These are phyloP conservation scores for Monochamus alternatus DNA, from an alignment of 2,888 invertebrate genomes.

Conservation along the genomic window DNA sequence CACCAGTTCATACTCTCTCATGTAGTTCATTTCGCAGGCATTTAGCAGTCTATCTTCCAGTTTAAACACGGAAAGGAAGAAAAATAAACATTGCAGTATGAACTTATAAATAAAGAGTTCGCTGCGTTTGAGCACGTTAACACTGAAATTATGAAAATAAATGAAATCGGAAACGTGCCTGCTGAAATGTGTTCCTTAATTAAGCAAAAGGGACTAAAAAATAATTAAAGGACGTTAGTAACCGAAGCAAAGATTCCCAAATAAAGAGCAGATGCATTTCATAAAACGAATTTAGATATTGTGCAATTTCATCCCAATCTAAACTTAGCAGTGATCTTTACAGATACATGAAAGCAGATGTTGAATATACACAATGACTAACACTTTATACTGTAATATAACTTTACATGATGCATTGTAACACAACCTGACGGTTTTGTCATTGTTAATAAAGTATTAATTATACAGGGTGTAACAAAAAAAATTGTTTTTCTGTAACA, in stretches of 20 bases:
- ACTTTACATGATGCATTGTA: neutral
- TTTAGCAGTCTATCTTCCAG: conserved; percentile 11
- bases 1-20: neutral
- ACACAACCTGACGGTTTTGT: neutral
- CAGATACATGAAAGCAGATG: conserved; percentile 43
- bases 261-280: neutral
- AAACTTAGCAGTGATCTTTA: conserved; percentile 28
- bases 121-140: neutral
- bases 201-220: too few relatives aligned
- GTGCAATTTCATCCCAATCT: conserved; percentile 30
- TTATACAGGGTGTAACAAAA: too few relatives aligned
- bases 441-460: neutral
- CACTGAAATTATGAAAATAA: conserved; percentile 7
- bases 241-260: too few relatives aligned
- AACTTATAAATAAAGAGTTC: conserved; percentile 13
- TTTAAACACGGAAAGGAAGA: conserved; percentile 16
- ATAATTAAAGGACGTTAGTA: too few relatives aligned
- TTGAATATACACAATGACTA: conserved; percentile 47
- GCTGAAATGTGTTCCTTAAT: too few relatives aligned
- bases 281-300: neutral
- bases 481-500: too few relatives aligned
- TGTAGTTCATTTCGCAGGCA: conserved; percentile 14
- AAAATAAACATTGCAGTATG: conserved; percentile 14
- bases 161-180: neutral
- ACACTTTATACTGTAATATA: neutral